A percentile compares a stretch with the other conserved stretches of the same genome.
phyloP scores from a whole-genome alignment of 2,113 vertebrate genomes.

The Pao palembangensis region DNA sequence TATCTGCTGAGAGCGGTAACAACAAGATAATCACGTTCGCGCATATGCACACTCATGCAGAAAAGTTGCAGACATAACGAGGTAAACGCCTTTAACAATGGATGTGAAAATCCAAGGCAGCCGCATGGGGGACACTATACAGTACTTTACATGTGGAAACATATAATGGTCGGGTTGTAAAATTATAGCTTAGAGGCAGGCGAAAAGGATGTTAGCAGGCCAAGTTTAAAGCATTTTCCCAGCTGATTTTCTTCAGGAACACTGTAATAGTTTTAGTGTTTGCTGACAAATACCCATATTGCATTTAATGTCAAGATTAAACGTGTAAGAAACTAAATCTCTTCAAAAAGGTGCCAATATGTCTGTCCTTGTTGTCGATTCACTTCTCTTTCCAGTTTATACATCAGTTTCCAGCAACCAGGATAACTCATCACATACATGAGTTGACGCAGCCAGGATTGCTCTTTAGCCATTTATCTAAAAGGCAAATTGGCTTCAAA shows the following conservation, averaged over 20 bases:
- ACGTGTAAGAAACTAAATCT: no score
- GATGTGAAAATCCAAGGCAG: constrained; percentile 33
- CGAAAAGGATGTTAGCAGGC: background rate
- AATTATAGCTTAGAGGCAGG: background rate
- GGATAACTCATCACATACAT: no score
- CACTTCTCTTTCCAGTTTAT: no score
- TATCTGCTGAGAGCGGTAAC: constrained; percentile 48
- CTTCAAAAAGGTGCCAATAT: no score
- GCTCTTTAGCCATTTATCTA: no score
- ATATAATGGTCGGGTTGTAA: constrained; percentile 5
- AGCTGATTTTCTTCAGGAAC: background rate
- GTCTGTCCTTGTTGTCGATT: no score
- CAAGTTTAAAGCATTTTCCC: background rate
- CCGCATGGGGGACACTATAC: background rate
- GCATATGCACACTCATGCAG: constrained; percentile 58
- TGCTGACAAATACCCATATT: background rate
- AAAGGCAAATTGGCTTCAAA: background rate
- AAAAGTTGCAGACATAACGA: constrained; percentile 54
- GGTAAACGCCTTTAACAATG: constrained; percentile 45
- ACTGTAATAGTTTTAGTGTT: no score
- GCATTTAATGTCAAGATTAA: constrained; percentile 20
- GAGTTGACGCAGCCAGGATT: no score
- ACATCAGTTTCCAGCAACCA: no score
- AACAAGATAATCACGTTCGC: constrained; percentile 48
- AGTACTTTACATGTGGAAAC: background rate